Percentiles rank a stretch among this genome's conserved stretches.
Conservation (phyloP, 2,113 vertebrate species). For the Brachypodius melanocephalos region DNA sequence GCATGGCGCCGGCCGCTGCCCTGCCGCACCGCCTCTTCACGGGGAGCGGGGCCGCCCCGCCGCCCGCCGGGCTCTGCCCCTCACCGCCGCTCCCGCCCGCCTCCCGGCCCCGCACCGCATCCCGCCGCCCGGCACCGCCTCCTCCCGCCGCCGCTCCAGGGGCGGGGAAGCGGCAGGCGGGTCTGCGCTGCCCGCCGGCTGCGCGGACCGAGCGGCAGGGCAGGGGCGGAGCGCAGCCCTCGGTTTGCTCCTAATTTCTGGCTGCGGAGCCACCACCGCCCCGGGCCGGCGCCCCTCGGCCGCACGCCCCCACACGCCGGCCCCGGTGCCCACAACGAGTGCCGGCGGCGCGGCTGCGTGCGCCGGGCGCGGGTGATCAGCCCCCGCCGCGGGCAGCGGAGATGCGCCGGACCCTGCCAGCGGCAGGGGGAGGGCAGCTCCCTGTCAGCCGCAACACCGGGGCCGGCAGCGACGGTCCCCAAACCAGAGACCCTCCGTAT, state of each 20-base stretch:
- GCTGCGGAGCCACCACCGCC: not conserved
- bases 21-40: constrained; percentile 38
- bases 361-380: not conserved
- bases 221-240: not conserved
- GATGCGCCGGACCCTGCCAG: not conserved
- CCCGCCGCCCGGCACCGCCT: no score
- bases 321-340: not conserved
- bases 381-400: not conserved
- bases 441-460: accelerated
- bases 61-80: not conserved
- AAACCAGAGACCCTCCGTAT: accelerated
- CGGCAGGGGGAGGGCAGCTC: no score
- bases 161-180: no score
- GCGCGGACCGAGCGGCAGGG: no score
- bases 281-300: not conserved
- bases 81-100: not conserved
- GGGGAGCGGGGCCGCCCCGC: constrained; percentile 29
- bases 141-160: no score
- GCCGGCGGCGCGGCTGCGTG: constrained; percentile 20
- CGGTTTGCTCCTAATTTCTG: not conserved
- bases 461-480: accelerated
- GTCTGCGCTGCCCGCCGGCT: no score
- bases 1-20: constrained; percentile 34
- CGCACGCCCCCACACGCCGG: not conserved
- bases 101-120: no score